A percentile compares a stretch with the other conserved stretches of the same genome.
Evolutionary conservation across 2,888 invertebrate species (phyloP).

Genomic region (Leptinotarsa peninsularis): DNA sequence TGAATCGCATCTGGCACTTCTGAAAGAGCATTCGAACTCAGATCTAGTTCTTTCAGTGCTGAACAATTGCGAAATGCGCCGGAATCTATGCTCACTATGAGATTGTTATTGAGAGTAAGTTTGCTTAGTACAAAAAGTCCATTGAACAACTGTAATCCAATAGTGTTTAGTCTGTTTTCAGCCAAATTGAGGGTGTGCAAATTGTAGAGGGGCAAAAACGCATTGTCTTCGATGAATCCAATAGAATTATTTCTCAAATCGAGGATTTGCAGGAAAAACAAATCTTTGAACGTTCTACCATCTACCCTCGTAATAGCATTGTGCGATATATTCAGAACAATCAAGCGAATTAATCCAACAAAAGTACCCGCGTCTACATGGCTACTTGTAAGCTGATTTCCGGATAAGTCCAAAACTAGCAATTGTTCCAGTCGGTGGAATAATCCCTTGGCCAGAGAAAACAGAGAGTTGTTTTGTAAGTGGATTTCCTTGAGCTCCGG

Average conservation of each 20-base stretch:
- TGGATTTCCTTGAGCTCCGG: slow-evolving; percentile 86
- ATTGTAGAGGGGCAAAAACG: slow-evolving; percentile 89
- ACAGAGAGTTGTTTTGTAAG: slow-evolving; percentile 86
- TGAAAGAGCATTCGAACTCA: slow-evolving; percentile 86
- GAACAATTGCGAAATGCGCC: slow-evolving; percentile 90
- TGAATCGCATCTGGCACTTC: slow-evolving; percentile 86
- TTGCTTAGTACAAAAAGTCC: slow-evolving; percentile 86
- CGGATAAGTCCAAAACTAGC: slow-evolving; percentile 84
- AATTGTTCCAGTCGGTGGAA: slow-evolving; percentile 88
- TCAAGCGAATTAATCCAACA: slow-evolving; percentile 84
- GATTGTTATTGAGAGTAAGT: slow-evolving; percentile 87
- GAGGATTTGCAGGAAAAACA: slow-evolving; percentile 87
- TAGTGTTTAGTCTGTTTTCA: slow-evolving; percentile 85
- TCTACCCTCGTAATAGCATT: slow-evolving; percentile 88
- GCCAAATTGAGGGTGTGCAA: slow-evolving; percentile 90
- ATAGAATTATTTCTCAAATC: slow-evolving; percentile 89
- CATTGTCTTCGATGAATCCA: slow-evolving; percentile 88
- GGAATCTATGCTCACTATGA: slow-evolving; percentile 81
- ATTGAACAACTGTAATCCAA: slow-evolving; percentile 85
- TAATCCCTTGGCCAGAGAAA: slow-evolving; percentile 83
- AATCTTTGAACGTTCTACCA: slow-evolving; percentile 85
- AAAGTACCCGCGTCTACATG: slow-evolving; percentile 89
- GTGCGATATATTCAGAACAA: slow-evolving; percentile 86
- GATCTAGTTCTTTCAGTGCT: slow-evolving; percentile 87
- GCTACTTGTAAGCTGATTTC: slow-evolving; percentile 86